Base-by-base conservation (phyloP, 92 coral and sea anemone genomes). In the Porites rus region DNA sequence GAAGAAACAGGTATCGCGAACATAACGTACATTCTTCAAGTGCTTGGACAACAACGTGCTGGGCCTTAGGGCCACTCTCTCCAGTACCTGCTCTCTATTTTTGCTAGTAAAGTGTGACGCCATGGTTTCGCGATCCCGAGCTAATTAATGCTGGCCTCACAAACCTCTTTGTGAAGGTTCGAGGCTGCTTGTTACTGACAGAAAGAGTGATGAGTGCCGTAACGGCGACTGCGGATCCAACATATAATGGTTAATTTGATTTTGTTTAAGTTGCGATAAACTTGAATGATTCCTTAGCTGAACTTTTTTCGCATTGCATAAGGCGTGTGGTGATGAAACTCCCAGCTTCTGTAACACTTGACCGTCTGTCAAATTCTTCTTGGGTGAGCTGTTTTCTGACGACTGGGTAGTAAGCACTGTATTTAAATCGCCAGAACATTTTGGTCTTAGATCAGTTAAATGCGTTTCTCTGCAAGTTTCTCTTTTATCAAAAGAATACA, bases 1-100 rank as follows among this genome's bases (percentile, higher is more conserved):
- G 77, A 90, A 90, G 24, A 81, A 80, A 38, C 93, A 90, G 2
- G 58, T 82, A 69, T 90, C 80, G 28, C 91, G 88, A 9, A 73
- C 76, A 12, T 86, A 86, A 11, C 81, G 85, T 7, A 56, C 63
- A 22, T 79, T 50, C 25, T 77, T 72, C 3, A 86, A 81, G 12
- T 90, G 67, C 66, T 77, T 77, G 1, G 93, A 81, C 72, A 77
- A 22, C 82, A 87, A 76, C 11, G 77, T 76, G 38, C 51, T 51
- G 1, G 93, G 91, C 69, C 77, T 81, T 12, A 85, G 73, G 14
- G 80, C 93, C 38, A 90, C 87, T 59, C 75, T 73, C 75, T 69
- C 76, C 58, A 18, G 77, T 51, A 50, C 46, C 59, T 17, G 61
- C 76, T 10, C 38, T 7, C 31, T 69, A 4, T 53, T 66, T 19